These are phyloP conservation scores for Stictonetta naevosa DNA, from an alignment of 2,113 vertebrate genomes.

Conservation along the genomic window DNA sequence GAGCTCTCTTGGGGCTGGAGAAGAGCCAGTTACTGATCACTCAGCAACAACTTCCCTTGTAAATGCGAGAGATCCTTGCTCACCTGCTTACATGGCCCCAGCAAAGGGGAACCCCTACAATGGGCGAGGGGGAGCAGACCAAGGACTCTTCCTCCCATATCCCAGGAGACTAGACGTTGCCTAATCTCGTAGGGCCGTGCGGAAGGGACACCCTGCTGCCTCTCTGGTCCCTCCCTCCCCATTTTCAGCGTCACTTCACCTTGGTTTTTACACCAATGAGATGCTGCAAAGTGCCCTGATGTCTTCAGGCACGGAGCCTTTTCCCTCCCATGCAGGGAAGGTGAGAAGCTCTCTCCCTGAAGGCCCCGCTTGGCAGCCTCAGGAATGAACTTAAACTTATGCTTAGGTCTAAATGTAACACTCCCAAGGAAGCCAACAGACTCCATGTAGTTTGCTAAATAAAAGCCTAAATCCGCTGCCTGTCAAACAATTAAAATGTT, in stretches of 20 bases:
- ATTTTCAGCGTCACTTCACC: background rate
- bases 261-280: background rate
- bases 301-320: background rate
- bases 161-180: background rate
- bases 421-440: background rate
- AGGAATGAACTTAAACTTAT: background rate
- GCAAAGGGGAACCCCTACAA: accelerated
- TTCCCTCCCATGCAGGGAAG: background rate
- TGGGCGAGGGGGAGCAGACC: accelerated
- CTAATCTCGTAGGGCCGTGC: background rate
- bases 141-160: background rate
- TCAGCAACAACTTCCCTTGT: background rate
- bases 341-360: background rate
- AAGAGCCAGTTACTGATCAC: background rate
- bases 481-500: background rate
- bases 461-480: background rate
- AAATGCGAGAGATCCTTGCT: background rate
- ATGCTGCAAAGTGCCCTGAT: background rate
- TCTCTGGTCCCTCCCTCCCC: background rate
- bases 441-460: background rate
- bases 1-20: background rate
- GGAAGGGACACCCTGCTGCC: background rate
- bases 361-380: background rate
- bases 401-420: background rate
- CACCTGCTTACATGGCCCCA: background rate